Base-by-base conservation (phyloP, 37 sponge, comb jelly and placozoan species). In the Spongilla lacustris region DNA sequence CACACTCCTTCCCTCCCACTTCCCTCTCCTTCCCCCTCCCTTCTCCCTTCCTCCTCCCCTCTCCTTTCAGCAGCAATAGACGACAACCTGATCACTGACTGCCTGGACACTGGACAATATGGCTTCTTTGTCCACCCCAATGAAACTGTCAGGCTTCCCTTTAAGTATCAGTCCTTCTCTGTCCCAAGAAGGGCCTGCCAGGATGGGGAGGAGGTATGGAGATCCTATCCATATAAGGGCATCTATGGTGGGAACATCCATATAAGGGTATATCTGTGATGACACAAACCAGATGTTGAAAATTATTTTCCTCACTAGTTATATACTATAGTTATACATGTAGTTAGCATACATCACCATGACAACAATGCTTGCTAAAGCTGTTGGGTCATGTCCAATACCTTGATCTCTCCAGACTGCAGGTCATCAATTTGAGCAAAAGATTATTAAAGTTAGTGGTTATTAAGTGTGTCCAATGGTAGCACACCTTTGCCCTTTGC, bases 111-210 rank as follows among this genome's bases (percentile, higher is more conserved):
- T 10, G 80, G 79, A 2, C 79, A 79, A 73, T 86, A 70, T 50
- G 79, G 71, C 22, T 79, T 89, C 48, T 79, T 89, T 37, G 67
- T 89, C 48, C 90, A 89, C 28, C 90, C 80, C 10, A 80, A 83
- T 17, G 90, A 89, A 67, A 79, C 85, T 0, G 85, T 89, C 10
- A 33, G 37, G 73, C 36, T 89, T 13, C 90, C 90, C 19, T 89
- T 89, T 76, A 89, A 79, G 72, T 89, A 89, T 73, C 90, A 84
- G 49, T 30, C 33, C 58, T 89, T 79, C 58, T 58, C 58, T 58
- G 58, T 58, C 58, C 58, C 58, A 14, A 14, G 58, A 58, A 1
- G 1, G 1, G 21, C 58, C 58, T 58, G 19, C 1, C 58, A 6
- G 41, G 41, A 41, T 41, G 41, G 41, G 3, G n/a, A n/a, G n/a